A percentile compares a stretch with the other conserved stretches of the same genome.
These are phyloP conservation scores for Eubasilissa splendida DNA, from an alignment of 2,888 invertebrate species.

Conservation along the genomic window DNA sequence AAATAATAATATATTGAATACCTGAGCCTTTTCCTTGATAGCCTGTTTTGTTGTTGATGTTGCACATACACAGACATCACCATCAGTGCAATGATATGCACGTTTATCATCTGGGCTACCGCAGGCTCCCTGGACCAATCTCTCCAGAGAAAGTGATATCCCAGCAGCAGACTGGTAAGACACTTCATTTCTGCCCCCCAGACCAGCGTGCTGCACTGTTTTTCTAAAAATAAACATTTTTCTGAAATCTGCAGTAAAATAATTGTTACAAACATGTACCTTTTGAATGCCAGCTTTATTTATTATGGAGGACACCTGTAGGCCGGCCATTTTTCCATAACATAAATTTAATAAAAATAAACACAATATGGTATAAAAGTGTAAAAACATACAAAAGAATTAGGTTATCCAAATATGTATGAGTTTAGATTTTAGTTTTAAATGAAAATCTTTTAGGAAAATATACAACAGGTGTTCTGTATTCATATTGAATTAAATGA, in stretches of 20 bases:
- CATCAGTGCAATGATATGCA: conserved; percentile 23
- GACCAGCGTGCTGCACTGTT: conserved; percentile 64
- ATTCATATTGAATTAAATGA: too few relatives aligned
- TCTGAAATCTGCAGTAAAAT: neutral
- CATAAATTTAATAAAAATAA: too few relatives aligned
- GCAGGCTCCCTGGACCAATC: conserved; percentile 75
- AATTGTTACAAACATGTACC: too few relatives aligned
- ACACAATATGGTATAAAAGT: too few relatives aligned
- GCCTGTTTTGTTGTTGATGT: conserved; percentile 51
- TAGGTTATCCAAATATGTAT: too few relatives aligned
- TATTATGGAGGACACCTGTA: too few relatives aligned
- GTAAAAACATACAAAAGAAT: too few relatives aligned
- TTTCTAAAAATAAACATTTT: conserved; percentile 60
- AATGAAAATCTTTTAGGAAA: too few relatives aligned
- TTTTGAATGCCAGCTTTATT: too few relatives aligned
- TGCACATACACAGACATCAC: conserved; percentile 54
- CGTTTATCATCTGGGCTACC: conserved; percentile 67
- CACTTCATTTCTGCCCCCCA: conserved; percentile 60
- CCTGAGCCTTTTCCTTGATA: conserved; percentile 66
- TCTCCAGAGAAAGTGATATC: conserved; percentile 88
- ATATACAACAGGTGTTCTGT: too few relatives aligned
- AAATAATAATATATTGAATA: conserved; percentile 57
- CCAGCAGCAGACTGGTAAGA: conserved; percentile 78
- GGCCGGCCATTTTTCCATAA: too few relatives aligned
- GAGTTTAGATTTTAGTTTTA: too few relatives aligned